These are phyloP conservation scores for Alloplasta piceator DNA, from an alignment of 2,888 invertebrate genomes.

Conservation along the genomic window DNA sequence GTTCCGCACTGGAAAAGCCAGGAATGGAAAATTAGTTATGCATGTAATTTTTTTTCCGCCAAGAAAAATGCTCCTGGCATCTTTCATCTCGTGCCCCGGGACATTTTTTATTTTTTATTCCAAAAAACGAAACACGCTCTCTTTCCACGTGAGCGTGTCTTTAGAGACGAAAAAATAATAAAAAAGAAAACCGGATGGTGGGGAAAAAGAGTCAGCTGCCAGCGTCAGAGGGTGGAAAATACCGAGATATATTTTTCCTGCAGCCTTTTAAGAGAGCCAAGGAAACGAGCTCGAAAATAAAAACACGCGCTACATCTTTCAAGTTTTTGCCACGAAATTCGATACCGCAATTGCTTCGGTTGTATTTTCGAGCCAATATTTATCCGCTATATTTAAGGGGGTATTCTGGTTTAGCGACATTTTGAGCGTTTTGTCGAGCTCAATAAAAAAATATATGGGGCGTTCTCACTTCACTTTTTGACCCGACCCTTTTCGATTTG, in stretches of 20 bases:
- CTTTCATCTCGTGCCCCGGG: conserved; percentile 20
- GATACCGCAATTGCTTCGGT: not conserved
- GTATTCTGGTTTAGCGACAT: too few relatives aligned
- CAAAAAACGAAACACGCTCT: conserved; percentile 16
- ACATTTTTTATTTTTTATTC: not conserved
- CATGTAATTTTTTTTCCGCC: conserved; percentile 56
- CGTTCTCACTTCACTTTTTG: too few relatives aligned
- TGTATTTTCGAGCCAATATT: conserved; percentile 2
- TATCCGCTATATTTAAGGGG: not conserved
- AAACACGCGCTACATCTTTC: conserved; percentile 1
- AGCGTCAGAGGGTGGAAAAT: conserved; percentile 14
- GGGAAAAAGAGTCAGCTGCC: not conserved
- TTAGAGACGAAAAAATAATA: conserved; percentile 9
- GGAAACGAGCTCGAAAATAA: not conserved
- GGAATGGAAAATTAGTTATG: conserved; percentile 58
- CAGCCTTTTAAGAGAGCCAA: not conserved
- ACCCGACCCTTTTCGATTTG: too few relatives aligned
- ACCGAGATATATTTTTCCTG: conserved; percentile 11
- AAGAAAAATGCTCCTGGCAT: conserved; percentile 50
- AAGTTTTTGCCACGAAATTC: not conserved
- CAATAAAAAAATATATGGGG: too few relatives aligned
- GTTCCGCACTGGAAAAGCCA: not conserved
- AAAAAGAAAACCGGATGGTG: not conserved
- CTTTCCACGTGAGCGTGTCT: not conserved
- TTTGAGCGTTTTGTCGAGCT: too few relatives aligned